phyloP scores from a whole-genome alignment of 2,113 vertebrate species.

The Oxyruncus cristatus region DNA sequence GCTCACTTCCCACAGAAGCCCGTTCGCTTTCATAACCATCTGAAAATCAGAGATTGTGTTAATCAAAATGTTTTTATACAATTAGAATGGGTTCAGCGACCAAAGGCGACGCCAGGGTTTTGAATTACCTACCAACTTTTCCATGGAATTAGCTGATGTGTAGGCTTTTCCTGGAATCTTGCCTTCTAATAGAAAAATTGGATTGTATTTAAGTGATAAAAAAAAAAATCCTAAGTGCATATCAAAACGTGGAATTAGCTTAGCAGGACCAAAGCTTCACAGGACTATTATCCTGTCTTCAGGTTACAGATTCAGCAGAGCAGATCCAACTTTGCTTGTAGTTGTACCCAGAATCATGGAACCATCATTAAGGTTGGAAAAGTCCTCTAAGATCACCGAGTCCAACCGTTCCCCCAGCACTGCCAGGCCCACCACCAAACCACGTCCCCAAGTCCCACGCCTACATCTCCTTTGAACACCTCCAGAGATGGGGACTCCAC shows the following conservation, averaged over 20 bases:
- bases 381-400: neutral
- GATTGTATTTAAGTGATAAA: neutral
- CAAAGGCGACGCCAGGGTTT: neutral
- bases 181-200: neutral
- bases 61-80: neutral
- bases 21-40: neutral
- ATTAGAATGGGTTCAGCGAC: neutral
- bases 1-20: neutral
- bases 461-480: neutral
- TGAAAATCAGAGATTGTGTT: neutral
- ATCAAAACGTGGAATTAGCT: neutral
- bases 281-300: neutral
- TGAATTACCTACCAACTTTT: neutral
- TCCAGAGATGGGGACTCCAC: neutral
- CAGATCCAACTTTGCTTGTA: neutral
- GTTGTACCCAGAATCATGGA: neutral
- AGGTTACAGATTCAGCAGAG: neutral
- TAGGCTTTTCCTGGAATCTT: neutral
- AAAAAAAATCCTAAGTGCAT: neutral
- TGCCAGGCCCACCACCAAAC: neutral
- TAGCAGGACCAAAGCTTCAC: neutral
- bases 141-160: accelerated
- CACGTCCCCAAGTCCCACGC: accelerated
- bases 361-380: neutral
- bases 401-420: accelerated